Percentiles rank a stretch among this genome's conserved stretches.
phyloP scores from a whole-genome alignment of 2,113 vertebrate species.

The Mobula hypostoma region DNA sequence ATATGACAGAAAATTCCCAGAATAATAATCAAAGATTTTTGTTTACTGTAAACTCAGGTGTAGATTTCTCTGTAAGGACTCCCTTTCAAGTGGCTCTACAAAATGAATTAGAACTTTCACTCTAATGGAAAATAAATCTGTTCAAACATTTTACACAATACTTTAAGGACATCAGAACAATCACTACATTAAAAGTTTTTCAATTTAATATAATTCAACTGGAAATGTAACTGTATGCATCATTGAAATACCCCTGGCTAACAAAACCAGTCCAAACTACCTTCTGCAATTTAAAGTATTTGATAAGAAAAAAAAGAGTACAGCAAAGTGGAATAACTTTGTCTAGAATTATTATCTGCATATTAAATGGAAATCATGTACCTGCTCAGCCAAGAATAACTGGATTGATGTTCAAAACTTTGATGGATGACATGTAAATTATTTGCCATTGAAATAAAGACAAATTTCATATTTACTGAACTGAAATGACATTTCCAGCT shows the following conservation, averaged over 20 bases:
- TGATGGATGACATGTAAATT: not conserved
- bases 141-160: constrained; percentile 16
- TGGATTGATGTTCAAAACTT: constrained; percentile 11
- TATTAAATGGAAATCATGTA: constrained; percentile 11
- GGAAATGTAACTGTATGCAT: constrained; percentile 7
- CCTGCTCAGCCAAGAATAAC: constrained; percentile 8
- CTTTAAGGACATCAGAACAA: not conserved
- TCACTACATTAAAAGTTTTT: constrained; percentile 16
- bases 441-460: not conserved
- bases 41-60: not conserved
- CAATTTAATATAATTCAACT: constrained; percentile 24
- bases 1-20: not conserved
- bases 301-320: constrained; percentile 13
- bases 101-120: not conserved
- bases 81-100: not conserved
- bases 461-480: not conserved
- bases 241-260: not conserved
- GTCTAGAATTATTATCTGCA: not conserved
- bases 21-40: not conserved
- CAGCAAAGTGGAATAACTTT: constrained; percentile 20
- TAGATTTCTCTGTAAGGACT: not conserved
- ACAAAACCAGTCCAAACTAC: not conserved
- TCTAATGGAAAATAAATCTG: not conserved
- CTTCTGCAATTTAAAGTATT: not conserved
- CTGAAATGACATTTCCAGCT: not conserved